These are phyloP conservation scores for Clarias batrachus DNA, from an alignment of 2,113 vertebrate species.

Conservation along the genomic window DNA sequence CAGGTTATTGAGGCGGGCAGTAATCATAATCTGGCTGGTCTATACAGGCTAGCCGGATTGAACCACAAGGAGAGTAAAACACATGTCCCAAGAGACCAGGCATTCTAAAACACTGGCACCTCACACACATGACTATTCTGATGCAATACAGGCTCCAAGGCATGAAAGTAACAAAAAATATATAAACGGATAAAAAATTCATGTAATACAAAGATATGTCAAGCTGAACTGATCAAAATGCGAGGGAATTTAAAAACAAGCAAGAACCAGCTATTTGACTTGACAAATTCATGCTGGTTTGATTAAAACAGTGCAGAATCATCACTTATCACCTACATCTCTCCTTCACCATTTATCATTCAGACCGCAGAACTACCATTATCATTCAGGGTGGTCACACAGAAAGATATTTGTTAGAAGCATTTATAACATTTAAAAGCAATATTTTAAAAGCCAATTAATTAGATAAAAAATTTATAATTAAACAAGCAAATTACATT, in stretches of 20 bases:
- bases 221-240: not conserved
- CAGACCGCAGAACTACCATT: not conserved
- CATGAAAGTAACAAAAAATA: not conserved
- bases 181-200: not conserved
- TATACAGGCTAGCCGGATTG: no score
- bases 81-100: not conserved
- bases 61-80: no score
- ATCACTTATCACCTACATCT: not conserved
- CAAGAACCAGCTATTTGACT: not conserved
- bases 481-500: not conserved
- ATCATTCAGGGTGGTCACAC: not conserved
- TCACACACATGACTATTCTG: not conserved
- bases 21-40: not conserved
- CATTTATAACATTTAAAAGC: not conserved
- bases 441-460: not conserved
- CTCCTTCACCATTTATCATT: not conserved
- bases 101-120: not conserved
- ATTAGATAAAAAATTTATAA: not conserved
- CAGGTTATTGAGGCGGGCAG: no score
- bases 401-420: not conserved
- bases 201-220: not conserved
- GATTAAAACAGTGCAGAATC: not conserved
- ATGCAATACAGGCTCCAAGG: not conserved
- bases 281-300: not conserved
- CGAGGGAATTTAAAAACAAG: not conserved